These are phyloP conservation scores for Actinemys pallida DNA, from an alignment of 2,113 vertebrate genomes.

Conservation along the genomic window DNA sequence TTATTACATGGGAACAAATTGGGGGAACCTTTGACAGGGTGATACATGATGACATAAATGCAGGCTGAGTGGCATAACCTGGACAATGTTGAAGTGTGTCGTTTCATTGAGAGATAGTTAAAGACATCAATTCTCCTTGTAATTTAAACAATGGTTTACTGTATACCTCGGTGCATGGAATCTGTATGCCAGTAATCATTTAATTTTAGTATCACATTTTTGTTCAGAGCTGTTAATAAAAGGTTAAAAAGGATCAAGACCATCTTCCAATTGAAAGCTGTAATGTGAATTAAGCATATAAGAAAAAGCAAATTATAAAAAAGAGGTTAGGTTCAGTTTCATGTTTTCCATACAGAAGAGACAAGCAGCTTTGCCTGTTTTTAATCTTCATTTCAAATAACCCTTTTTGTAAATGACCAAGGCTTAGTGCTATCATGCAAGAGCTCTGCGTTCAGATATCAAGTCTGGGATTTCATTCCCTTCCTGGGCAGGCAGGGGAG, in stretches of 20 bases:
- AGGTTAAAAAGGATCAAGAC: background rate
- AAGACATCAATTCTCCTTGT: background rate
- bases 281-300: background rate
- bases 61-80: background rate
- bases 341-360: too few species aligned
- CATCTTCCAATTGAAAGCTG: background rate
- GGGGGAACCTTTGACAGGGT: background rate
- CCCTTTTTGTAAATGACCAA: background rate
- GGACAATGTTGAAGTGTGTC: background rate
- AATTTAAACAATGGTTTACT: background rate
- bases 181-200: background rate
- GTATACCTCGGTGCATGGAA: background rate
- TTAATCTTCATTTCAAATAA: background rate
- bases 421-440: background rate
- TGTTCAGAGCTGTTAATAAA: background rate
- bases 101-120: background rate
- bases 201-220: background rate
- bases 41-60: background rate
- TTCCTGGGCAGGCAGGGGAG: background rate
- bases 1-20: background rate
- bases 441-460: background rate
- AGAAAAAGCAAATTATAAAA: background rate
- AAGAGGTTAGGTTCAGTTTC: too few species aligned
- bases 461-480: background rate
- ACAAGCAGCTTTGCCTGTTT: background rate